Conservation (phyloP, 2,113 vertebrate genomes). For the Ardeotis arabs region DNA sequence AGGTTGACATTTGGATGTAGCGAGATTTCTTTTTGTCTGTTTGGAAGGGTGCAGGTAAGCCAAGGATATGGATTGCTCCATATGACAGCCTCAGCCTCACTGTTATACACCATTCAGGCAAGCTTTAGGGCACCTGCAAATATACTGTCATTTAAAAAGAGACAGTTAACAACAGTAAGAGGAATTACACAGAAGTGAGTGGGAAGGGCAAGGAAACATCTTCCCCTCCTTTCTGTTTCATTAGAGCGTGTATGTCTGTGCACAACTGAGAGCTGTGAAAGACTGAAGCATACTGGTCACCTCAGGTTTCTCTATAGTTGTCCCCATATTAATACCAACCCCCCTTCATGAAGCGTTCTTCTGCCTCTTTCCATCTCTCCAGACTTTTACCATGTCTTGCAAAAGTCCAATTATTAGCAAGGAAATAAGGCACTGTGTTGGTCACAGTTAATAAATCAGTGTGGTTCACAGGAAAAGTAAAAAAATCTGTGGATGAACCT, state of each 20-base stretch:
- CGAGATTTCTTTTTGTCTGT: neutral
- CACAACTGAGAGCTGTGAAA: neutral
- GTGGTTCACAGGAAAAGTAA: neutral
- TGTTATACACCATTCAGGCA: neutral
- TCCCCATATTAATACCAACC: neutral
- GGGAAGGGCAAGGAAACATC: neutral
- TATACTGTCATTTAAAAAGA: neutral
- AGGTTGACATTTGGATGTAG: neutral
- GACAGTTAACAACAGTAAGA: neutral
- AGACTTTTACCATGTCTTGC: neutral
- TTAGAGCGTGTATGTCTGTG: neutral
- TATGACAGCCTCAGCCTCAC: neutral
- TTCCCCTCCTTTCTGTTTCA: neutral
- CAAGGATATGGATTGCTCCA: neutral
- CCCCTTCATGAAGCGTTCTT: neutral
- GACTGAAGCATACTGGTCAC: neutral
- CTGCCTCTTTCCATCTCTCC: neutral
- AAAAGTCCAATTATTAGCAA: neutral
- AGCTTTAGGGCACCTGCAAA: neutral
- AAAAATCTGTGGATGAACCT: neutral
- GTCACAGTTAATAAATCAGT: neutral
- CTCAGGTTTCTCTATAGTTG: neutral
- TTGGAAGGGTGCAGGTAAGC: neutral
- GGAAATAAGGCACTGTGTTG: neutral
- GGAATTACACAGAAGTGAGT: neutral